Base-by-base conservation (phyloP, 2,113 vertebrate genomes). In the Myocastor coypus region DNA sequence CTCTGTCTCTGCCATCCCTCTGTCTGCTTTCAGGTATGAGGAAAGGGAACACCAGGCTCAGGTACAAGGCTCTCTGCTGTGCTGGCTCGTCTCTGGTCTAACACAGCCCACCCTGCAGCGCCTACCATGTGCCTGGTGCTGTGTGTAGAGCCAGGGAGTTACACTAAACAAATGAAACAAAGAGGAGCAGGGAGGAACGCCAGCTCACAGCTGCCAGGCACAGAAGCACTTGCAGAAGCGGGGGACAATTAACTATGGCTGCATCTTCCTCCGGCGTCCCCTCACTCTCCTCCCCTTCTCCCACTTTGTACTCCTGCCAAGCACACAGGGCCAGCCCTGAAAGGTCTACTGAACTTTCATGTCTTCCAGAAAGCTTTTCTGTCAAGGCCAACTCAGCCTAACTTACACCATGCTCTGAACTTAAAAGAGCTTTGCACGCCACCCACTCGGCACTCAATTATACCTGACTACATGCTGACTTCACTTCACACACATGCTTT, bases 281-380 rank as follows among this genome's bases (percentile, higher is more conserved):
- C 40, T 77, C 42, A 30, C 3, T 0, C 73, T 1, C 17, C 57
- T 59, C 61, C 64, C 7, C 13, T 20, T 34, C 6, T 57, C 0
- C 52, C 26, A 37, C 61, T 66, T 9, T 46, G 89, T 19, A 7
- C 73, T 78, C 50, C 11, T 20, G 37, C 26, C 68, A 66, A 24
- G 80, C 42, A 11, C 2, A 4, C 0, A 0, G 14, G 89, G 9
- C 12, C 11, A 1, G 61, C 61, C 77, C 52, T 6, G 61, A 42
- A 78, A 84, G 78, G 42, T n/a, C 84, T 89, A 5, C 86, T 61
- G 75, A 83, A 71, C 90, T 80, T 82, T 40, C 73, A 73, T 22
- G 63, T 86, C 52, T 61, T 46, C 20, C 10, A 14, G 28, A 30
- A 73, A 73, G 46, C 20, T 50, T 75, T 80, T 55, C 92, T 83